Evolutionary conservation across 2,888 invertebrate genomes (phyloP), one percentile per base, ranked within the genome.

Genomic region (Neuroscelio doddi): DNA sequence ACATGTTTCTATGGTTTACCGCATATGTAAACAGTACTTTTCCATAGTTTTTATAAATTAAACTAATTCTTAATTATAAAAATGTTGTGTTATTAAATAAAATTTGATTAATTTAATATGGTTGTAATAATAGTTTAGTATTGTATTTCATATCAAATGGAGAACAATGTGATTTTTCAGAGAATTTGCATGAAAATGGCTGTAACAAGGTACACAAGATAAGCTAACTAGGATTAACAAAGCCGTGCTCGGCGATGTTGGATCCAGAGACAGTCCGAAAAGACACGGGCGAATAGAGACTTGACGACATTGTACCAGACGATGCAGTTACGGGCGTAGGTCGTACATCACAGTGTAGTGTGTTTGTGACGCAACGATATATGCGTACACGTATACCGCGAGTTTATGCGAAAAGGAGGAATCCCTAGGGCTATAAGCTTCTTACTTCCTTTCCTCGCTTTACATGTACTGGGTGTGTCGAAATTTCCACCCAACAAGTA

Each of bases 381-480:
- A 64, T 46, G 64, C 64, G 58, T 51, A 21, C 15, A 12, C 29
- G 29, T 44, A 29, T 3, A n/a, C 14, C 15, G 44, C 53, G 58
- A 53, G 64, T 57, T 58, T 47, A 58, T 38, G 57, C 49, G 53
- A 41, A 61, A 65, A 65, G 61, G 65, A 61, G 61, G 49, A 61
- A 44, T 65, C 65, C 65, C 61, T 51, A 44, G 61, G 56, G 65
- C 56, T 61, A 52, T 65, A 65, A 65, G 65, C 65, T 51, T 44
- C 65, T 65, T 65, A 65, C 46, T 64, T 64, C 59, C 57, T 50
- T 51, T 55, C 39, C 46, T 17, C 46, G 64, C 30, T 14, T 27
- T 34, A 61, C 61, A 39, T 52, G 65, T 61, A 56, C 52, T 65
- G 61, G 65, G 65, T 65, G 65, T 65, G 65, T 61, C 65, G 61